These are phyloP conservation scores for Cercopithecus mona DNA, from an alignment of 2,113 vertebrate genomes.

Conservation along the genomic window DNA sequence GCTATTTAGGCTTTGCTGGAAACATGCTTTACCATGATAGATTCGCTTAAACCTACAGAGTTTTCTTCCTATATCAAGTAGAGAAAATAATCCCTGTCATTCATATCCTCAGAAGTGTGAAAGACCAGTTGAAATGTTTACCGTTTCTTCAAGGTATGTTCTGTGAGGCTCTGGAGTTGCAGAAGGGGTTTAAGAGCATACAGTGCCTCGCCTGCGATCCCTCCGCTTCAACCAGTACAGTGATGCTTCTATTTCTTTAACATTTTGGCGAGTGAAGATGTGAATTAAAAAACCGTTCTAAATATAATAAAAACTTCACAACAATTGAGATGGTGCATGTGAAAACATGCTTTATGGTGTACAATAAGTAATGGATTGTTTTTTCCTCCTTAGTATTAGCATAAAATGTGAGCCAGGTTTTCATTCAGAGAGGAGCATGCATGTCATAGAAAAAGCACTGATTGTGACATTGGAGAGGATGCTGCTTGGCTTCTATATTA, in stretches of 20 bases:
- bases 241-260: background rate
- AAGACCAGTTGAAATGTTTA: background rate
- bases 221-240: background rate
- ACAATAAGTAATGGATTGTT: background rate
- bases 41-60: background rate
- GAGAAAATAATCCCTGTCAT: background rate
- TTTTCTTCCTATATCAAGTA: background rate
- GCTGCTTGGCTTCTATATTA: background rate
- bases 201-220: background rate
- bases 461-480: background rate
- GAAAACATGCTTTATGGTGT: background rate
- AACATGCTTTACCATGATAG: background rate
- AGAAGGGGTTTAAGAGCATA: accelerated
- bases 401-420: background rate
- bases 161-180: background rate
- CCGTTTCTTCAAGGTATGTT: background rate
- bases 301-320: background rate
- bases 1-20: background rate
- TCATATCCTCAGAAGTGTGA: background rate
- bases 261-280: background rate
- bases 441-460: background rate
- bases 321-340: background rate
- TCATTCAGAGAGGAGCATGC: background rate
- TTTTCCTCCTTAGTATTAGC: background rate
- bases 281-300: background rate